These are phyloP conservation scores for Takifugu flavidus DNA, from an alignment of 2,113 vertebrate species.

Conservation along the genomic window DNA sequence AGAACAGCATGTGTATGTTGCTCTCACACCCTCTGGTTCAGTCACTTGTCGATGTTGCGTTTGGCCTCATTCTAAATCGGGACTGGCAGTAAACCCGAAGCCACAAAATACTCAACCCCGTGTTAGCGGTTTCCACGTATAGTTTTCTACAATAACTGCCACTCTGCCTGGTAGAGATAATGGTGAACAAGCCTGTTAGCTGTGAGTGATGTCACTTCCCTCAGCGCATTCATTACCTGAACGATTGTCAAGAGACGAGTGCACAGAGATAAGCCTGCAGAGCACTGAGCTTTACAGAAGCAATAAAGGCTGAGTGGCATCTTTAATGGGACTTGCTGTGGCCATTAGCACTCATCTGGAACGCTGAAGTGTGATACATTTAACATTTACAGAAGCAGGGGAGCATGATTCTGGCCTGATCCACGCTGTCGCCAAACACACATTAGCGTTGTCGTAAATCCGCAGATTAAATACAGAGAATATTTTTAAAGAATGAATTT, in stretches of 20 bases:
- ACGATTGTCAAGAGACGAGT: conserved; percentile 31
- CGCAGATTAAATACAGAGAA: no score
- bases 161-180: conserved; percentile 70
- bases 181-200: conserved; percentile 49
- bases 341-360: conserved; percentile 48
- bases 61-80: no score
- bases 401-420: neutral
- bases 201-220: conserved; percentile 63
- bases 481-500: no score
- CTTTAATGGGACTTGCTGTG: conserved; percentile 48
- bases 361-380: conserved; percentile 45
- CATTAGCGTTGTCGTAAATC: no score
- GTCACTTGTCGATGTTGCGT: no score
- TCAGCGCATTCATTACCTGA: conserved; percentile 65
- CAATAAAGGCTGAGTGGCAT: conserved; percentile 59
- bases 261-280: conserved; percentile 61
- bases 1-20: conserved; percentile 18
- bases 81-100: conserved; percentile 31
- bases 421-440: no score
- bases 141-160: conserved; percentile 29
- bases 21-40: no score
- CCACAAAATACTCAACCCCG: conserved; percentile 7
- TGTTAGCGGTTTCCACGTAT: conserved; percentile 23
- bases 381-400: conserved; percentile 40
- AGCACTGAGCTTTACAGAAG: conserved; percentile 49